A percentile compares a stretch with the other conserved stretches of the same genome.
These are phyloP conservation scores for Lutjanus argentimaculatus DNA, from an alignment of 2,797 vertebrate genomes.

Conservation along the genomic window DNA sequence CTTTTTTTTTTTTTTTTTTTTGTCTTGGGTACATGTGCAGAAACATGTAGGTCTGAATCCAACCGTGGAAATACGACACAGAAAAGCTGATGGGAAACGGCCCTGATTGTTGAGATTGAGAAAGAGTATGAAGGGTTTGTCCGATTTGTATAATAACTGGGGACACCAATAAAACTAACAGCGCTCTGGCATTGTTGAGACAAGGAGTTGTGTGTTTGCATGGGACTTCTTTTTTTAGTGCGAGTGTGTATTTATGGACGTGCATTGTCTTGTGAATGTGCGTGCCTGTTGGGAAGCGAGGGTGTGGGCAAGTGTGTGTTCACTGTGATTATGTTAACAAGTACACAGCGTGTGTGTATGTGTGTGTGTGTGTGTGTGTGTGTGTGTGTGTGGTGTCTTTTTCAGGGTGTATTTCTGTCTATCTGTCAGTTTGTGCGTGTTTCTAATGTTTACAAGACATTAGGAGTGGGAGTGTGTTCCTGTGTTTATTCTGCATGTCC, in stretches of 20 bases:
- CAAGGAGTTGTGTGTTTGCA: constrained; percentile 62
- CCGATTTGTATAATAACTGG: constrained; percentile 65
- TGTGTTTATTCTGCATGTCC: constrained; percentile 83
- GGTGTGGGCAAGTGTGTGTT: constrained; percentile 68
- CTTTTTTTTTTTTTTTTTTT: constrained; percentile 21
- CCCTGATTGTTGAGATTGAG: constrained; percentile 59
- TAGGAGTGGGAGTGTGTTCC: constrained; percentile 85
- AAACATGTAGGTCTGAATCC: constrained; percentile 38
- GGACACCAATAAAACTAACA: constrained; percentile 71
- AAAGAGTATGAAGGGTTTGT: constrained; percentile 59
- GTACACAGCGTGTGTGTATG: constrained; percentile 49
- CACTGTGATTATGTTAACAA: constrained; percentile 74
- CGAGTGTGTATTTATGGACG: constrained; percentile 65
- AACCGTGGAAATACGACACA: constrained; percentile 3
- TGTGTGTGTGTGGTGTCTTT: constrained; percentile 50
- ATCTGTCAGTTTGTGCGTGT: constrained; percentile 73
- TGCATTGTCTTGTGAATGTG: constrained; percentile 68
- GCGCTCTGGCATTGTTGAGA: constrained; percentile 65
- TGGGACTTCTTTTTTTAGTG: constrained; percentile 61
- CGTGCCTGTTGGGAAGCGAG: constrained; percentile 49
- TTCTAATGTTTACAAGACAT: constrained; percentile 80
- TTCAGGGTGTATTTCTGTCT: constrained; percentile 61
- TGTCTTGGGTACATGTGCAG: constrained; percentile 24
- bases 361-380: constrained; percentile 42
- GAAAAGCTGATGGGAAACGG: constrained; percentile 43